phyloP scores from a whole-genome alignment of 30 jellyfish, hydroid and myxozoan species.

The Aurelia sp. region DNA sequence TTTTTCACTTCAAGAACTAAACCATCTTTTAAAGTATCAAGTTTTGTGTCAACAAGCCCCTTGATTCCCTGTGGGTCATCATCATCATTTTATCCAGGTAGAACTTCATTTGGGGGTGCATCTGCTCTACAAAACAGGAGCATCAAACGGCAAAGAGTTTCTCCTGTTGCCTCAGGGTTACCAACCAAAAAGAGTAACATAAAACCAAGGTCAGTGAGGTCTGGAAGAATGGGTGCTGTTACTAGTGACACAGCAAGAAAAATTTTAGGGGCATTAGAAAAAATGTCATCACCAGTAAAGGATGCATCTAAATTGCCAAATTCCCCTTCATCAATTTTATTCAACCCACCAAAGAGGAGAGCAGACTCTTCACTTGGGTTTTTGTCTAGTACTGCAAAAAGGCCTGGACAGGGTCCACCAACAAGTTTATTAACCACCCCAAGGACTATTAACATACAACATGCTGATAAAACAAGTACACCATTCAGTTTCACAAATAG shows the following conservation, averaged over 20 bases:
- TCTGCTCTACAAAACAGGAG: constrained; percentile 69
- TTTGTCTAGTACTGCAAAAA: constrained; percentile 2
- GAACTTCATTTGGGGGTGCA: constrained; percentile 97
- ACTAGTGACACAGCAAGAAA: constrained; percentile 97
- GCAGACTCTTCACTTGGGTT: constrained; percentile 10
- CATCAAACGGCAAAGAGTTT: constrained; percentile 77
- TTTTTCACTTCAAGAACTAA: constrained; percentile 36
- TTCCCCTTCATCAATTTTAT: constrained; percentile 51
- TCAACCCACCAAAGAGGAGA: constrained; percentile 44
- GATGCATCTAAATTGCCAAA: constrained; percentile 89
- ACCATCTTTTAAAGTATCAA: constrained; percentile 92
- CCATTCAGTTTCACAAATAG: constrained; percentile 11
- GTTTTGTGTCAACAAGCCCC: constrained; percentile 86
- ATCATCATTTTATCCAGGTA: constrained; percentile 90
- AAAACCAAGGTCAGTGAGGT: constrained; percentile 75
- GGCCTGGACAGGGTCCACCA: constrained; percentile 34
- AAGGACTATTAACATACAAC: constrained; percentile 24
- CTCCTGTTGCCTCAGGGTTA: constrained; percentile 88
- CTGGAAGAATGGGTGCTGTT: constrained; percentile 69
- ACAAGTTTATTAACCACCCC: constrained; percentile 20
- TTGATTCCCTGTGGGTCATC: constrained; percentile 68
- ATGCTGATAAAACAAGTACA: constrained; percentile 6
- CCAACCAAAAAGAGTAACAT: constrained; percentile 75
- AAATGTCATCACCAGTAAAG: constrained; percentile 92
- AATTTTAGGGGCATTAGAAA: constrained; percentile 82